Conservation (phyloP, 2,113 vertebrate genomes). For the Myotis lucifugus region DNA sequence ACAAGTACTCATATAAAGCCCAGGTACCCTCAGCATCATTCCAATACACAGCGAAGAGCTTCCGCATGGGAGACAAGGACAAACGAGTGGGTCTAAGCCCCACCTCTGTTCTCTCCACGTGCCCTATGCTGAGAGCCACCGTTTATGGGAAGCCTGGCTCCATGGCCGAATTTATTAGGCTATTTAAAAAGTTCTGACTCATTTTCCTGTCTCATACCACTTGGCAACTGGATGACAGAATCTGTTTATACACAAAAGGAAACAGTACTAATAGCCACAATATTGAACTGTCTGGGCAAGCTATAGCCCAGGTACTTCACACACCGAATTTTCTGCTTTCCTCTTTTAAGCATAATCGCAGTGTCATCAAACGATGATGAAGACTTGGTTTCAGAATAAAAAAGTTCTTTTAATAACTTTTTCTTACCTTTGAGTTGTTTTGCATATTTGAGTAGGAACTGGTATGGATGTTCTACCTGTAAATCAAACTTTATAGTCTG, state of each 20-base stretch:
- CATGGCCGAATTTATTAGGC: conserved; percentile 26
- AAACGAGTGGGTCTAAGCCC: rapidly evolving
- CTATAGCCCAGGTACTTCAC: rapidly evolving
- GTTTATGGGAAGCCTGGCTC: conserved; percentile 13
- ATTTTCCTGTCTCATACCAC: conserved; percentile 52
- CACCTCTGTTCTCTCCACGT: neutral
- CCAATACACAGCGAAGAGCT: neutral
- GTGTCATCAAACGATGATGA: neutral
- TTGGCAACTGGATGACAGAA: conserved; percentile 42
- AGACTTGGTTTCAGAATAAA: neutral
- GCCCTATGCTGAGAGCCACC: neutral
- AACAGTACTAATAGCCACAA: neutral
- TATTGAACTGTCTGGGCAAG: neutral
- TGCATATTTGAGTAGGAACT: conserved; percentile 97
- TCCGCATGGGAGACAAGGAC: neutral
- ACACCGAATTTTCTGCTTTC: neutral
- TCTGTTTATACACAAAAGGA: neutral
- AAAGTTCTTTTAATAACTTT: neutral
- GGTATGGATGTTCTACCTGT: conserved; percentile 98
- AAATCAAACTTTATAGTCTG: conserved; percentile 99
- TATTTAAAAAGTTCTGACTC: conserved; percentile 63
- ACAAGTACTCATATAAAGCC: neutral
- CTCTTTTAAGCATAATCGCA: neutral
- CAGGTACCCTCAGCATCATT: neutral
- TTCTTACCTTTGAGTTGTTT: conserved; percentile 97